phyloP scores from a whole-genome alignment of 2,888 invertebrate genomes.

The Hirtodrosophila histrioides region DNA sequence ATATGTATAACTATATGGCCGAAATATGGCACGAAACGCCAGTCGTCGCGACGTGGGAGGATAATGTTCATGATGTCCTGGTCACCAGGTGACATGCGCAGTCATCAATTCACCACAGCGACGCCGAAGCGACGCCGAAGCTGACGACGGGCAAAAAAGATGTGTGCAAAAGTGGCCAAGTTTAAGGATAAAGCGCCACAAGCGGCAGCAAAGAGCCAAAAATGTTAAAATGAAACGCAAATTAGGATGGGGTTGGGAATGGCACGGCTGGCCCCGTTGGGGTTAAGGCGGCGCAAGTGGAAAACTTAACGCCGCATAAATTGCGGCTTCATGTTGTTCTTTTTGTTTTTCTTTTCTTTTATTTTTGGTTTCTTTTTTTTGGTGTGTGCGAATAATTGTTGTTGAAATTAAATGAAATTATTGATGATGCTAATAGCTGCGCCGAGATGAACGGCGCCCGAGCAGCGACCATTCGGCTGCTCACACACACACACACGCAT shows the following conservation, averaged over 20 bases:
- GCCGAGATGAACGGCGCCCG: too few relatives aligned
- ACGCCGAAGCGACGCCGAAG: constrained; percentile 9
- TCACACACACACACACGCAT: constrained; percentile 14
- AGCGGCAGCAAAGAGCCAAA: constrained; percentile 27
- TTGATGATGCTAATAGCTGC: constrained; percentile 27
- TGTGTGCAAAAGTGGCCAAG: constrained; percentile 64
- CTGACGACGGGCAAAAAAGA: constrained; percentile 2
- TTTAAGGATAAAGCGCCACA: constrained; percentile 75
- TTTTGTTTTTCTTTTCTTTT: background rate
- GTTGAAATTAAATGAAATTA: constrained; percentile 39
- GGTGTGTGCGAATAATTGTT: constrained; percentile 31
- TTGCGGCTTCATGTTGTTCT: constrained; percentile 2
- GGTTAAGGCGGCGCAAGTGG: constrained; percentile 1
- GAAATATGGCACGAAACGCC: constrained; percentile 28
- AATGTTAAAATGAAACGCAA: constrained; percentile 6
- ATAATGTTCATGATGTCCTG: constrained; percentile 59
- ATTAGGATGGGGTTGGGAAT: too few relatives aligned
- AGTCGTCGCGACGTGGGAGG: constrained; percentile 58
- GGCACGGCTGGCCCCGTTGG: too few relatives aligned
- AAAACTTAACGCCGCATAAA: constrained; percentile 17
- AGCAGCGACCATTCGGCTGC: constrained; percentile 10
- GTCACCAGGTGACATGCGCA: constrained; percentile 69
- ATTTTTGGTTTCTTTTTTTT: too few relatives aligned
- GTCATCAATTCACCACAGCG: constrained; percentile 48
- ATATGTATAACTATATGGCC: constrained; percentile 19